Base-by-base conservation (phyloP, 2,888 invertebrate genomes). In the Tachina lurida region DNA sequence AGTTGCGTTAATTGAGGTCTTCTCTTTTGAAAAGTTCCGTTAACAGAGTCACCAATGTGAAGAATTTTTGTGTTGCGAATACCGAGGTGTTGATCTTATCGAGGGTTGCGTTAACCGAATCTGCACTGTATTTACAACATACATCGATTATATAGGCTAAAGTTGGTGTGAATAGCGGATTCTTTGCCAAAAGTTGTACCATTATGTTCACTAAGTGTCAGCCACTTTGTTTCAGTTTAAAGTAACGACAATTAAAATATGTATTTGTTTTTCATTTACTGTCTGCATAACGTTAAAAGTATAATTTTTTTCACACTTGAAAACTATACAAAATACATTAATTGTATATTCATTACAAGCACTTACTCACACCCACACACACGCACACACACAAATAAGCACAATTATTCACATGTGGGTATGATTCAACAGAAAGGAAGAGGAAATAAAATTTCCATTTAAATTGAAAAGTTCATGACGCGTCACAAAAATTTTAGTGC, bases 391-490 rank as follows among this genome's bases (percentile, higher is more conserved):
- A n/a, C n/a, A 43, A 39, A 31, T 31, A 31, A 31, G 12, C 54
- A 63, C 17, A 31, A 56, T 45, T 31, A 39, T 43, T 54, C 17
- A 31, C 15, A 19, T n/a, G 8, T 45, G 31, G 54, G 45, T 54
- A 47, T 45, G n/a, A 22, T 5, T 52, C 4, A 17, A 58, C 15
- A 1, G 15, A 31, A 43, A 39, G 62, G 60, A 68, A 62, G 68
- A 75, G 62, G 17, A 81, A 54, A 75, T 17, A 86, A 88, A 89
- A 90, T 90, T 89, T 90, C 88, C 87, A 87, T 87, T 85, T 87
- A 84, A 84, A 88, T 87, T 84, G 86, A 87, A 88, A 88, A 86
- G 83, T 88, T 70, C 83, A 84, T 88, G 87, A 88, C 86, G 85
- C 87, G 84, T 83, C 87, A 83, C 67, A 86, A 87, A 31, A 80